Evolutionary conservation across 2,113 vertebrate species (phyloP), one percentile per base, ranked within the genome.

Genomic region (Grammomys dolichurus): DNA sequence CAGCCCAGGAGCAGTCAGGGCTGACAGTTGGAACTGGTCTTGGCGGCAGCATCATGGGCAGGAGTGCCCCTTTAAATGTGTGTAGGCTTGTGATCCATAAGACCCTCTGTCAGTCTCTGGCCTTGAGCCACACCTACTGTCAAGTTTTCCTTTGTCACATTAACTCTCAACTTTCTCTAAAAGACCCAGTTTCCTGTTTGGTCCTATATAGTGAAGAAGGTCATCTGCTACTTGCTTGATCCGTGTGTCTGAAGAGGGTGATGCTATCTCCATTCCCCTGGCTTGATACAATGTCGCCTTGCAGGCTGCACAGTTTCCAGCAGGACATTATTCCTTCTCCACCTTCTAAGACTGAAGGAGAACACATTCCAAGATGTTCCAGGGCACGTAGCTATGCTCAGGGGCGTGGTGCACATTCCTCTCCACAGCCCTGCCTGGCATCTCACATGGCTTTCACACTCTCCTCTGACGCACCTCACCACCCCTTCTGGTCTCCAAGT

Each of bases 401-500:
- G 36, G 56, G 48, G 22, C 7, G 11, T 5, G 17, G 73, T 8
- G 11, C 40, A 16, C 87, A 31, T 43, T 76, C 73, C 76, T 93
- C 87, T 92, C 77, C 1, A 56, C 90, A 26, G 87, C 90, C 93
- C 94, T 85, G 92, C 93, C 80, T 75, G 81, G 78, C 96, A 88
- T 69, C 97, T 96, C 54, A 26, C 40, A 75, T 19, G 56, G 28
- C 56, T 82, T 87, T 91, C 81, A 63, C 19, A 76, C 85, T 85
- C 90, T 86, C 95, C 76, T 96, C 96, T 65, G 72, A 95, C 22
- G n/a, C 85, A 6, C 43, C 22, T 46, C 26, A n/a, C 19, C 4
- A 17, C 92, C 96, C 87, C 86, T 7, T 89, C 78, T 67, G 95
- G 88, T 48, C 87, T 95, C 84, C 94, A 95, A 94, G 58, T 58